phyloP scores from a whole-genome alignment of 1,140 invertebrate species.

The Drosophila pandora region DNA sequence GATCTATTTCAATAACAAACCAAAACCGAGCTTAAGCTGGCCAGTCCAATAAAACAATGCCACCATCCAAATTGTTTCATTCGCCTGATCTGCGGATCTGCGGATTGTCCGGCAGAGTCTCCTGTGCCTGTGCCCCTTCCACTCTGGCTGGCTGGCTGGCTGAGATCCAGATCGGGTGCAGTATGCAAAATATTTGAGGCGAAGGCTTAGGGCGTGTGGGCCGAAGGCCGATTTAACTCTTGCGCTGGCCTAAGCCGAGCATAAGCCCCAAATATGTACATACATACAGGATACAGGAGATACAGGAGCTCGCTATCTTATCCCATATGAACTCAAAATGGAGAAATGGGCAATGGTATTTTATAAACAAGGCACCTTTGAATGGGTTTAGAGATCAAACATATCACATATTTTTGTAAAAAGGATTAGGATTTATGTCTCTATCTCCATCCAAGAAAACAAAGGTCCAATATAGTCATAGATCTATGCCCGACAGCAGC shows the following conservation, averaged over 20 bases:
- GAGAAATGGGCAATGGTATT: conserved; percentile 34
- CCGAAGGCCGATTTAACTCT: conserved; percentile 70
- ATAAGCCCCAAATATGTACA: conserved; percentile 69
- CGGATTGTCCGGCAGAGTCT: conserved; percentile 45
- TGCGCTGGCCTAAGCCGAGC: conserved; percentile 56
- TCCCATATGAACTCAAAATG: neutral
- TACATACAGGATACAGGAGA: conserved; percentile 20
- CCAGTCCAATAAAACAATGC: conserved; percentile 69
- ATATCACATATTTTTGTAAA: neutral
- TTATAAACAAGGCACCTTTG: conserved; percentile 9
- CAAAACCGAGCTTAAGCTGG: conserved; percentile 54
- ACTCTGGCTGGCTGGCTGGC: neutral
- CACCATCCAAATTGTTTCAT: conserved; percentile 29
- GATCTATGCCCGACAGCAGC: neutral
- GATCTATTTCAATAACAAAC: conserved; percentile 79
- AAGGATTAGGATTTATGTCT: no score
- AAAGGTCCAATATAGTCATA: no score
- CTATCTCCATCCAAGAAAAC: no score
- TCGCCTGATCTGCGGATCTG: conserved; percentile 47
- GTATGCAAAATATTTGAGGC: conserved; percentile 68
- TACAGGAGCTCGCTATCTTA: neutral
- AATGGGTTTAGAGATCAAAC: neutral
- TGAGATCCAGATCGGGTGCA: neutral
- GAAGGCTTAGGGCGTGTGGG: conserved; percentile 53
- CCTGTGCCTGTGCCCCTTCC: conserved; percentile 7